These are phyloP conservation scores for Odocoileus virginianus DNA, from an alignment of 2,113 vertebrate genomes.

Conservation along the genomic window DNA sequence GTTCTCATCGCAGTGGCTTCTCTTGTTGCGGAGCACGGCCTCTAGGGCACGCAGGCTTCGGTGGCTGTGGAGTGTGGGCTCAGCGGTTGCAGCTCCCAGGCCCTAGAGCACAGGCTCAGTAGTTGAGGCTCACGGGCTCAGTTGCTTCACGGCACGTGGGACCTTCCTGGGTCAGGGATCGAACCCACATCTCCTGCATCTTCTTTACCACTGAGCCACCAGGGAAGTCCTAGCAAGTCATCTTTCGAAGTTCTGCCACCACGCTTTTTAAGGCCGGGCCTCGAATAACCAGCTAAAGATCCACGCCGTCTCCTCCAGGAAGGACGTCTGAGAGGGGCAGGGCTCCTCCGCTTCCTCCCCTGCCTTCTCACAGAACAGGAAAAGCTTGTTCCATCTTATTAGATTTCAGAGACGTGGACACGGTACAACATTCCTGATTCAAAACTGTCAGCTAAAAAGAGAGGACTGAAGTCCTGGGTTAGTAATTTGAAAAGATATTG, in stretches of 20 bases:
- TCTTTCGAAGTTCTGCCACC: background rate
- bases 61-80: background rate
- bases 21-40: accelerated
- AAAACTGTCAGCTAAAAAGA: constrained; percentile 47
- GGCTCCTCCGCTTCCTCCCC: background rate
- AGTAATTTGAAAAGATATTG: constrained; percentile 50
- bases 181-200: background rate
- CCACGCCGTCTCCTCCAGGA: background rate
- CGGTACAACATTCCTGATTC: constrained; percentile 29
- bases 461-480: background rate
- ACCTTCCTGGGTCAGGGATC: background rate
- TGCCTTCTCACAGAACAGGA: background rate
- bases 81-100: background rate
- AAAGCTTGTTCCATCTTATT: constrained; percentile 53
- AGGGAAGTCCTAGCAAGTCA: background rate
- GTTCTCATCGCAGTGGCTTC: background rate
- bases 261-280: background rate
- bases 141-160: background rate
- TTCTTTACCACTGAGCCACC: background rate
- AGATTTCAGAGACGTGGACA: constrained; percentile 27
- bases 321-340: background rate
- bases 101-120: background rate
- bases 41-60: accelerated
- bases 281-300: background rate
- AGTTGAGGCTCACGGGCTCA: background rate